phyloP scores from a whole-genome alignment of 1,140 invertebrate genomes.

The Drosophila busckii region DNA sequence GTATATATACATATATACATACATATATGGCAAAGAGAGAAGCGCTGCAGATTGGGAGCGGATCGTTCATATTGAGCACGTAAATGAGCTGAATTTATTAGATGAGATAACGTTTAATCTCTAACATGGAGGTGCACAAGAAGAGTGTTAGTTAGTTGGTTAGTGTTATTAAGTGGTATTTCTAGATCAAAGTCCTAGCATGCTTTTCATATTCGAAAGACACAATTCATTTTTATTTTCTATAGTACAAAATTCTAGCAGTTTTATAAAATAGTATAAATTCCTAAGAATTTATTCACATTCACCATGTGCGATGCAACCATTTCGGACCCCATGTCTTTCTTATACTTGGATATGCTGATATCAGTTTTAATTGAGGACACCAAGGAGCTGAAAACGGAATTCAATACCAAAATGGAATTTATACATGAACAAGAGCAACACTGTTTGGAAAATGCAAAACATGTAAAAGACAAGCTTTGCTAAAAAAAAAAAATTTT shows the following conservation, averaged over 20 bases:
- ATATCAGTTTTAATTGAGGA: slow-evolving; percentile 25
- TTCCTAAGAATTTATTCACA: background rate
- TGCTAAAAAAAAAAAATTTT: background rate
- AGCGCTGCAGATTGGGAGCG: slow-evolving; percentile 14
- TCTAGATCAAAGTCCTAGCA: too few species aligned
- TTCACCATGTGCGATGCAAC: slow-evolving; percentile 23
- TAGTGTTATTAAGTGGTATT: too few species aligned
- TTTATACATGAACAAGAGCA: slow-evolving; percentile 40
- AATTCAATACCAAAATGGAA: slow-evolving; percentile 31
- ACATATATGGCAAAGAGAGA: slow-evolving; percentile 1
- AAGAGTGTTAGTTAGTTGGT: too few species aligned
- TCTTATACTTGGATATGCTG: slow-evolving; percentile 37
- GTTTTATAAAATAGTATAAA: too few species aligned
- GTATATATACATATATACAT: background rate
- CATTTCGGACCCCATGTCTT: slow-evolving; percentile 24
- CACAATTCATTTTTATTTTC: too few species aligned
- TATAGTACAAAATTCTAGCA: too few species aligned
- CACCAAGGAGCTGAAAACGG: slow-evolving; percentile 12
- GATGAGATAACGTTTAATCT: too few species aligned
- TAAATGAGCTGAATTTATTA: slow-evolving; percentile 10
- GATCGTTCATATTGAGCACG: slow-evolving; percentile 26
- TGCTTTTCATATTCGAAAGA: too few species aligned
- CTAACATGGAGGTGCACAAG: too few species aligned
- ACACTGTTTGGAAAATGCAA: slow-evolving; percentile 16
- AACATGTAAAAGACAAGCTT: slow-evolving; percentile 16